Evolutionary conservation across 2,113 vertebrate species (phyloP).

Genomic region (Crotalus horridus): DNA sequence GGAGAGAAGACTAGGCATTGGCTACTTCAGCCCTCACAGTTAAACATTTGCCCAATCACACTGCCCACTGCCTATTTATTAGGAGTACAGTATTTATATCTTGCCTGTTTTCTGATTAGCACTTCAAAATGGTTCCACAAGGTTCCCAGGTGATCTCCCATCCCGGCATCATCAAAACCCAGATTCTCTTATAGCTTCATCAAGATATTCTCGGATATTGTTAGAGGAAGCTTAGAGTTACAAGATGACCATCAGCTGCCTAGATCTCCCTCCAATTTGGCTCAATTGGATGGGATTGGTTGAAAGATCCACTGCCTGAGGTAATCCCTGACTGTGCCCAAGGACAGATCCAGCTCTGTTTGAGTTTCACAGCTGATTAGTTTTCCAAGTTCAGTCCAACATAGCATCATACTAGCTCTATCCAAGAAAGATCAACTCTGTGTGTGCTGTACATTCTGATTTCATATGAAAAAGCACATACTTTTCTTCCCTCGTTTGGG

Average conservation of each 20-base stretch:
- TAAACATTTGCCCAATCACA: background rate
- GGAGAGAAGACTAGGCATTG: background rate
- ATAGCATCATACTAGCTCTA: background rate
- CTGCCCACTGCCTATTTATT: background rate
- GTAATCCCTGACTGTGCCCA: background rate
- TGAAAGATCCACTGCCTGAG: background rate
- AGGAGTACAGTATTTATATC: background rate
- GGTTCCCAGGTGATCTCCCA: background rate
- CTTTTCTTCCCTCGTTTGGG: background rate
- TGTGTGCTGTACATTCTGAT: background rate
- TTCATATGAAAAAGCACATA: background rate
- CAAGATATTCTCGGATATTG: background rate
- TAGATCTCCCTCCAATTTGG: background rate
- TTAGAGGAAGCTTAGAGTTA: background rate
- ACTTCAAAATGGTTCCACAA: background rate
- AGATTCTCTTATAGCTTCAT: background rate
- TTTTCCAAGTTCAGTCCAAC: background rate
- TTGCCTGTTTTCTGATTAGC: background rate
- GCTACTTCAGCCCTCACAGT: background rate
- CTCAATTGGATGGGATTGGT: background rate
- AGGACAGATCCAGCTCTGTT: background rate
- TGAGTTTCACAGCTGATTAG: background rate
- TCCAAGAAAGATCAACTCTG: background rate
- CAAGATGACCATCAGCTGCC: background rate
- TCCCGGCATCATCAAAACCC: background rate